Evolutionary conservation across 2,113 vertebrate genomes (phyloP).

Genomic region (Festucalex cinctus): DNA sequence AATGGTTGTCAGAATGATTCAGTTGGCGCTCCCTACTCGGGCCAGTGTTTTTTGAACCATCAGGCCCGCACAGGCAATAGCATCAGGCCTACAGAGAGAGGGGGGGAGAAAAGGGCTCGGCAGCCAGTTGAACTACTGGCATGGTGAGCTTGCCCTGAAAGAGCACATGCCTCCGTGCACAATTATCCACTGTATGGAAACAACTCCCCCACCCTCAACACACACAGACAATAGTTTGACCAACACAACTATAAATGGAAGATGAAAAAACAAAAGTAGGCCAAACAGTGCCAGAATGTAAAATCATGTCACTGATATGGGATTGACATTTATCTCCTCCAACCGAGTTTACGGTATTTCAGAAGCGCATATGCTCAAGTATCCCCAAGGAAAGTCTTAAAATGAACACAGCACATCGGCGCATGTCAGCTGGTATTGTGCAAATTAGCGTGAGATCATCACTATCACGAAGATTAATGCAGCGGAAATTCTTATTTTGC

Average conservation of each 20-base stretch:
- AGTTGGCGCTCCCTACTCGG: constrained; percentile 29
- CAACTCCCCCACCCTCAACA: constrained; percentile 37
- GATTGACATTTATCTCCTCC: constrained; percentile 20
- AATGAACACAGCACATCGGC: constrained; percentile 19
- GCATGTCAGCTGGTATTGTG: constrained; percentile 26
- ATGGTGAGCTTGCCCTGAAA: constrained; percentile 61
- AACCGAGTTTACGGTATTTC: constrained; percentile 53
- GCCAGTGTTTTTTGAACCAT: constrained; percentile 44
- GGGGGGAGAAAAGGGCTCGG: constrained; percentile 7
- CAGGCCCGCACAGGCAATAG: constrained; percentile 51
- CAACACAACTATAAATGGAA: constrained; percentile 63
- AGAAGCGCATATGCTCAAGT: constrained; percentile 18
- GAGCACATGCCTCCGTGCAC: constrained; percentile 63
- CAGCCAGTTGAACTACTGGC: constrained; percentile 55
- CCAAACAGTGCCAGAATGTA: constrained; percentile 14
- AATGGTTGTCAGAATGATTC: constrained; percentile 50
- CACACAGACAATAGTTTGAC: constrained; percentile 53
- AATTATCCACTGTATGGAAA: constrained; percentile 64
- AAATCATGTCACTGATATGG: constrained; percentile 29
- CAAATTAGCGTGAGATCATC: constrained; percentile 27
- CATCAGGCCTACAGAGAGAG: constrained; percentile 33
- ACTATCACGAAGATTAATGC: constrained; percentile 31
- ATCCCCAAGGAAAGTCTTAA: constrained; percentile 28
- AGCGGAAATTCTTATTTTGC: constrained; percentile 19
- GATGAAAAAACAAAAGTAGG: constrained; percentile 37